A percentile compares a stretch with the other conserved stretches of the same genome.
Conservation (phyloP, 2,888 invertebrate species). For the Drosophila nigricruria region DNA sequence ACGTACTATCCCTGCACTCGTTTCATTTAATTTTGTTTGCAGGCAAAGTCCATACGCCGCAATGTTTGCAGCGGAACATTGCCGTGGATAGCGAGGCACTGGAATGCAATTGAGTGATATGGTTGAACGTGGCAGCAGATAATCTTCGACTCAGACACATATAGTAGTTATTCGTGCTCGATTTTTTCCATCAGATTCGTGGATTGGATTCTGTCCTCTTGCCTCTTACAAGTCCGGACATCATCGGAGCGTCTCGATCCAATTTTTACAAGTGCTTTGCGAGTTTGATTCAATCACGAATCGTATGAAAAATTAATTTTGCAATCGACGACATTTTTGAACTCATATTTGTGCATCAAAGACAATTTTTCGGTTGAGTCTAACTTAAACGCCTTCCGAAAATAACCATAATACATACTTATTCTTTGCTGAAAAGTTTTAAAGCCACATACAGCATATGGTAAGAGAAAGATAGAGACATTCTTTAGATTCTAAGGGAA, state of each 20-base stretch:
- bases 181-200: neutral
- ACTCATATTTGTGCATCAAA: constrained; percentile 36
- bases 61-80: constrained; percentile 33
- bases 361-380: constrained; percentile 26
- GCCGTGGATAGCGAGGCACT: constrained; percentile 16
- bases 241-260: neutral
- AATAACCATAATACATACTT: constrained; percentile 25
- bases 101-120: constrained; percentile 25
- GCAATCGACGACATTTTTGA: constrained; percentile 9
- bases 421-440: constrained; percentile 29
- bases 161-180: neutral
- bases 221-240: neutral
- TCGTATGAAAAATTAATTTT: constrained; percentile 19
- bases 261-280: constrained; percentile 1
- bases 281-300: neutral
- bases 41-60: constrained; percentile 19
- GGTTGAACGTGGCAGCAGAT: constrained; percentile 14
- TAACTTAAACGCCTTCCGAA: constrained; percentile 41
- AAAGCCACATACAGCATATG: constrained; percentile 17
- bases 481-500: constrained; percentile 69
- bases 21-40: constrained; percentile 57
- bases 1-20: constrained; percentile 46
- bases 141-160: constrained; percentile 14
- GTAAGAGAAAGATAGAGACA: constrained; percentile 5
- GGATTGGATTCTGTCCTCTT: neutral